phyloP scores from a whole-genome alignment of 1,140 invertebrate genomes.

The Aphidius gifuensis region DNA sequence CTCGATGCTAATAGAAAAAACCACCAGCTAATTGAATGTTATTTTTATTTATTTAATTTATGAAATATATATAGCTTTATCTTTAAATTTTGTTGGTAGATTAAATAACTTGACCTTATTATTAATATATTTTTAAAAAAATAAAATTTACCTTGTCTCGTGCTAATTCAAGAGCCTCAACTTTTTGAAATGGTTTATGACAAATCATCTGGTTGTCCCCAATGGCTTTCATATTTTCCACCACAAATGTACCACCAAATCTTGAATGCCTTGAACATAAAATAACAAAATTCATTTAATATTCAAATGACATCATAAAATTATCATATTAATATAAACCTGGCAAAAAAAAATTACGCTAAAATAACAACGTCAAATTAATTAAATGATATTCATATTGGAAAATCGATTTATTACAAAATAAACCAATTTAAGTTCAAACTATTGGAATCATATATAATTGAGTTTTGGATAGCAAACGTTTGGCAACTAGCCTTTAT shows the following conservation, averaged over 20 bases:
- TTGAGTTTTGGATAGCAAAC: too few relatives aligned
- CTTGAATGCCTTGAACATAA: slow-evolving; percentile 70
- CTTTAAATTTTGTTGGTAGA: not conserved
- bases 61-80: not conserved
- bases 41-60: slow-evolving; percentile 8
- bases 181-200: slow-evolving; percentile 77
- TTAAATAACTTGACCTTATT: not conserved
- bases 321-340: too few relatives aligned
- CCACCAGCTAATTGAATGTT: slow-evolving; percentile 31
- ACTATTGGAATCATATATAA: too few relatives aligned
- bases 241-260: slow-evolving; percentile 89
- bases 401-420: too few relatives aligned
- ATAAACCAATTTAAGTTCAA: too few relatives aligned
- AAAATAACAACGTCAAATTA: too few relatives aligned
- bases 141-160: slow-evolving; percentile 60
- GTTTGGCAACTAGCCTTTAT: too few relatives aligned
- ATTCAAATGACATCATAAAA: too few relatives aligned
- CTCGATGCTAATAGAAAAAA: slow-evolving; percentile 38
- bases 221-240: slow-evolving; percentile 91
- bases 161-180: slow-evolving; percentile 75
- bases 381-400: too few relatives aligned
- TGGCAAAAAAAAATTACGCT: not conserved
- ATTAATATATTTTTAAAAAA: slow-evolving; percentile 12
- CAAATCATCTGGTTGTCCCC: slow-evolving; percentile 83
- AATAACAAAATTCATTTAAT: slow-evolving; percentile 6